These are phyloP conservation scores for Poeciliopsis presidionis DNA, from an alignment of 2,797 vertebrate genomes.

Conservation along the genomic window DNA sequence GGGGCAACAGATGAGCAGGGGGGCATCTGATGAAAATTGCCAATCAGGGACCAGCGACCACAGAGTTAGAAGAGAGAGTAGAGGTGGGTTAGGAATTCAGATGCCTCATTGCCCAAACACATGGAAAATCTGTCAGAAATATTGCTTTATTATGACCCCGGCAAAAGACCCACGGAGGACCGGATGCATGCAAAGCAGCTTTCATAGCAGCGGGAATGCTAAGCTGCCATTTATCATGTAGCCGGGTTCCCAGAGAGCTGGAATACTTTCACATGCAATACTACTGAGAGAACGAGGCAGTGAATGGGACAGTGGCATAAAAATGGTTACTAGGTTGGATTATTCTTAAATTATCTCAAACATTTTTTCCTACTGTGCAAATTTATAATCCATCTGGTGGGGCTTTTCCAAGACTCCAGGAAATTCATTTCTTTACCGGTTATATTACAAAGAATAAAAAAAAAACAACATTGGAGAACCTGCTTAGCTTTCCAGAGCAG, in stretches of 20 bases:
- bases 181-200: conserved; percentile 52
- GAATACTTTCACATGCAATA: conserved; percentile 35
- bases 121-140: conserved; percentile 52
- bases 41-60: conserved; percentile 8
- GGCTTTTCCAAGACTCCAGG: not conserved
- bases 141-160: conserved; percentile 48
- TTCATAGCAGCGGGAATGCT: conserved; percentile 34
- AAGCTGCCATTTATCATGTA: conserved; percentile 57
- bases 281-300: conserved; percentile 17
- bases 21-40: conserved; percentile 5
- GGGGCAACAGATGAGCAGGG: conserved; percentile 16
- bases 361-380: conserved; percentile 4
- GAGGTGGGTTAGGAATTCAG: conserved; percentile 37
- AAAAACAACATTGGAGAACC: not conserved
- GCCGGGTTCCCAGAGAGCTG: conserved; percentile 43
- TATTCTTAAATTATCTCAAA: conserved; percentile 40
- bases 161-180: not conserved
- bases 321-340: conserved; percentile 31
- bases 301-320: conserved; percentile 4
- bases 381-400: not conserved
- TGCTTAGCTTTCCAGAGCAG: not conserved
- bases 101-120: conserved; percentile 35
- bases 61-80: not conserved
- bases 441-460: not conserved
- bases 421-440: not conserved